Evolutionary conservation across 2,888 invertebrate species (phyloP).

Genomic region (Clivina fossor): DNA sequence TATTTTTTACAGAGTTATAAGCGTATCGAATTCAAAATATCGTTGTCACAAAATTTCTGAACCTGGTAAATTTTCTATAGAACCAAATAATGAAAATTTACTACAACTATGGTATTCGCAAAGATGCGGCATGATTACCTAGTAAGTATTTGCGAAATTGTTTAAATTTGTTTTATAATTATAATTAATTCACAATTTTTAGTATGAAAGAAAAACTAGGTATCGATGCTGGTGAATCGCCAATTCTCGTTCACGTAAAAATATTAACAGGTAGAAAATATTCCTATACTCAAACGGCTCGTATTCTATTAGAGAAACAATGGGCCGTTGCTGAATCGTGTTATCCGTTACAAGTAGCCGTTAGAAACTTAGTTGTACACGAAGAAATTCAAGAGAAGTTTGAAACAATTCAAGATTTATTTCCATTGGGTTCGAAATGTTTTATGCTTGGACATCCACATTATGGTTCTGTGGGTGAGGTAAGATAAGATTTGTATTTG

Average conservation of each 20-base stretch:
- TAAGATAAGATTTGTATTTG: constrained; percentile 49
- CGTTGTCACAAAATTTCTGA: constrained; percentile 55
- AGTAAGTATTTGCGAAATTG: constrained; percentile 56
- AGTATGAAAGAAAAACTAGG: constrained; percentile 75
- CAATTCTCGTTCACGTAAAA: constrained; percentile 69
- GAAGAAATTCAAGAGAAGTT: constrained; percentile 51
- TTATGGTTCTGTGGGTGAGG: constrained; percentile 79
- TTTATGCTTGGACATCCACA: constrained; percentile 79
- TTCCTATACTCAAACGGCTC: constrained; percentile 61
- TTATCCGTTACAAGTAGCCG: constrained; percentile 71
- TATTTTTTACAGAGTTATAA: constrained; percentile 58
- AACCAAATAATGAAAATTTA: constrained; percentile 54
- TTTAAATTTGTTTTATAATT: constrained; percentile 36
- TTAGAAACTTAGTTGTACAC: constrained; percentile 57
- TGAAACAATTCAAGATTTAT: constrained; percentile 63
- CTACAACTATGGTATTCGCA: constrained; percentile 57
- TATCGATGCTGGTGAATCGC: constrained; percentile 70
- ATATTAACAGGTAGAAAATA: constrained; percentile 71
- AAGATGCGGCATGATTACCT: constrained; percentile 58
- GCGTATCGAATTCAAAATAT: constrained; percentile 61
- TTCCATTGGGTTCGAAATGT: constrained; percentile 65
- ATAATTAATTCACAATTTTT: constrained; percentile 48
- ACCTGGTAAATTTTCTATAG: constrained; percentile 52
- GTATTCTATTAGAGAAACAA: constrained; percentile 67
- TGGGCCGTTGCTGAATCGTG: constrained; percentile 66